Evolutionary conservation across 30 jellyfish, hydroid and myxozoan species (phyloP).

Genomic region (Aurelia aurita complex sp. Pacific): DNA sequence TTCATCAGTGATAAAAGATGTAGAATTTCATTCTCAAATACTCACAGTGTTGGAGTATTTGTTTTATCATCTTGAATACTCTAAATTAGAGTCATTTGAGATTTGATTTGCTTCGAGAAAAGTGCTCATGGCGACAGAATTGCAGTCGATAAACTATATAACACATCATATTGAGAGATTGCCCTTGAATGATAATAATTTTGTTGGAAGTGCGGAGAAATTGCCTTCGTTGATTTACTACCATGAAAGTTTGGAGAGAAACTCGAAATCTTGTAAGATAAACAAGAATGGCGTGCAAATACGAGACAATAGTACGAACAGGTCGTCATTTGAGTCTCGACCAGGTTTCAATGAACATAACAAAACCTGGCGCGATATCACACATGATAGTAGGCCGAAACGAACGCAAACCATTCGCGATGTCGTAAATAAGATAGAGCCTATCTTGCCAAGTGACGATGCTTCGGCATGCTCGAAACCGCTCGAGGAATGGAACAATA

Average conservation of each 20-base stretch:
- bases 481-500: background rate
- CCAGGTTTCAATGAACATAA: slow-evolving; percentile 27
- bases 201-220: background rate
- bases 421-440: slow-evolving; percentile 10
- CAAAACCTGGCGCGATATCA: slow-evolving; percentile 16
- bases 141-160: slow-evolving; percentile 43
- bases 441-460: background rate
- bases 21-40: too few relatives aligned
- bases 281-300: slow-evolving; percentile 20
- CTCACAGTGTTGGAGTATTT: background rate
- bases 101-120: background rate
- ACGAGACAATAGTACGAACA: slow-evolving; percentile 32
- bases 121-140: slow-evolving; percentile 25
- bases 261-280: background rate
- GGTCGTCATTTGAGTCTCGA: slow-evolving; percentile 24
- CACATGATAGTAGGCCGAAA: slow-evolving; percentile 22
- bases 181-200: slow-evolving; percentile 21
- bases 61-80: background rate
- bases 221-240: slow-evolving; percentile 19
- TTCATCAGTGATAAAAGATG: too few relatives aligned
- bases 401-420: slow-evolving; percentile 18
- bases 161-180: slow-evolving; percentile 44
- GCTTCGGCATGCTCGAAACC: slow-evolving; percentile 16
- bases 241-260: slow-evolving; percentile 30
- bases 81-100: background rate